A percentile compares a stretch with the other conserved stretches of the same genome.
These are phyloP conservation scores for Zygogramma bicolorata DNA, from an alignment of 2,888 invertebrate genomes.

Conservation along the genomic window DNA sequence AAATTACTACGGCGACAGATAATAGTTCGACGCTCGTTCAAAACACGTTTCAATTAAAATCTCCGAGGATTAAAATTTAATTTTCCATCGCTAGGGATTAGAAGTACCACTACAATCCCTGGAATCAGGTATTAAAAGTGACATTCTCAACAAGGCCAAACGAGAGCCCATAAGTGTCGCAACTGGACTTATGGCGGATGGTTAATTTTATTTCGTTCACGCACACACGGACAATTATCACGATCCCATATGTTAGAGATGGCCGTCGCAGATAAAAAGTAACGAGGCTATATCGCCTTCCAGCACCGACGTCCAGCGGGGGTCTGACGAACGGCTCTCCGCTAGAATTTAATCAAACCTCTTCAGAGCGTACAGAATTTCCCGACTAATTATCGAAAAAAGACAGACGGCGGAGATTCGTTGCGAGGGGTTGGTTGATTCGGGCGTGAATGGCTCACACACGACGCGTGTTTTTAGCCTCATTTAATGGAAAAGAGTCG, in stretches of 20 bases:
- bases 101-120: too few relatives aligned
- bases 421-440: not conserved
- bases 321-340: constrained; percentile 22
- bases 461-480: constrained; percentile 33
- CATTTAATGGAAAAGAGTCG: constrained; percentile 37
- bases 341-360: constrained; percentile 10
- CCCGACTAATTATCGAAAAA: constrained; percentile 1
- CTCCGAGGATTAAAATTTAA: too few relatives aligned
- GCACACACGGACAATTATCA: constrained; percentile 18
- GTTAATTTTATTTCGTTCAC: constrained; percentile 7
- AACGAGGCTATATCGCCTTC: constrained; percentile 19
- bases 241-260: constrained; percentile 20
- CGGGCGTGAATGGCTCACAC: constrained; percentile 12
- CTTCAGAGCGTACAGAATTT: not conserved
- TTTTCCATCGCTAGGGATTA: too few relatives aligned
- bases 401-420: not conserved
- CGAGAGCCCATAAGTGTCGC: not conserved
- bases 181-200: not conserved
- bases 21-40: too few relatives aligned
- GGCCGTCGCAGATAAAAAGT: constrained; percentile 25
- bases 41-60: too few relatives aligned
- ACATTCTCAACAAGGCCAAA: too few relatives aligned
- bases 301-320: constrained; percentile 5
- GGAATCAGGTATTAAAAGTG: too few relatives aligned
- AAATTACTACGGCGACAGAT: too few relatives aligned